Conservation (phyloP, 1,140 invertebrate genomes). For the Probaryconus sp. region DNA sequence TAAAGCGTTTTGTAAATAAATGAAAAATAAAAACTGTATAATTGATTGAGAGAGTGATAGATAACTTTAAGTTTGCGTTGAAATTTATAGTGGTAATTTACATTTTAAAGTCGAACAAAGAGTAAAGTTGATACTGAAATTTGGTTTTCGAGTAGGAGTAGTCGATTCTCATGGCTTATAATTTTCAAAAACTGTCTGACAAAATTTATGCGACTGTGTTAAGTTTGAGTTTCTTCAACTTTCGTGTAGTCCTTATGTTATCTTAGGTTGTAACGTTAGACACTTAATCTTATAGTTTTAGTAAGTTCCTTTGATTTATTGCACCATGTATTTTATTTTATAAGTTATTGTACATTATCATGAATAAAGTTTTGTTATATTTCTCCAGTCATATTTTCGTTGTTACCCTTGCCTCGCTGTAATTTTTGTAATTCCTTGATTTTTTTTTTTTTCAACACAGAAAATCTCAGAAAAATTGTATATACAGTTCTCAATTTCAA, state of each 20-base stretch:
- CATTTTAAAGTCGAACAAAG: too few relatives aligned
- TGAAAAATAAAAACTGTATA: too few relatives aligned
- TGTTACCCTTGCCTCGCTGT: constrained; percentile 30
- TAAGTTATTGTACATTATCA: constrained; percentile 32
- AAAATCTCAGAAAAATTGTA: neutral
- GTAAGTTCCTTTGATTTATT: constrained; percentile 36
- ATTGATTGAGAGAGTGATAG: too few relatives aligned
- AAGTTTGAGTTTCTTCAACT: neutral
- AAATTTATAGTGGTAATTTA: too few relatives aligned
- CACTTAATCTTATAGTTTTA: constrained; percentile 20
- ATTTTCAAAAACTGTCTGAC: too few relatives aligned
- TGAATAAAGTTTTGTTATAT: constrained; percentile 58
- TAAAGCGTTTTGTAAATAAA: too few relatives aligned
- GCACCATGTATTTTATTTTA: constrained; percentile 54
- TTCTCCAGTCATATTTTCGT: constrained; percentile 27
- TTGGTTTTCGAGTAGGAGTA: too few relatives aligned
- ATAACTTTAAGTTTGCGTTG: too few relatives aligned
- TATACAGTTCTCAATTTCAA: too few relatives aligned
- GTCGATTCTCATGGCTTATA: too few relatives aligned
- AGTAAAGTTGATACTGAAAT: too few relatives aligned
- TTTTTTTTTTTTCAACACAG: constrained; percentile 10
- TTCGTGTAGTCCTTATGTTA: constrained; percentile 27
- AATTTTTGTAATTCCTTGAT: constrained; percentile 7
- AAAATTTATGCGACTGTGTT: too few relatives aligned
- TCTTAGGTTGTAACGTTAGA: constrained; percentile 6